phyloP scores from a whole-genome alignment of 2,113 vertebrate species.

The Thoracochromis brauschi region DNA sequence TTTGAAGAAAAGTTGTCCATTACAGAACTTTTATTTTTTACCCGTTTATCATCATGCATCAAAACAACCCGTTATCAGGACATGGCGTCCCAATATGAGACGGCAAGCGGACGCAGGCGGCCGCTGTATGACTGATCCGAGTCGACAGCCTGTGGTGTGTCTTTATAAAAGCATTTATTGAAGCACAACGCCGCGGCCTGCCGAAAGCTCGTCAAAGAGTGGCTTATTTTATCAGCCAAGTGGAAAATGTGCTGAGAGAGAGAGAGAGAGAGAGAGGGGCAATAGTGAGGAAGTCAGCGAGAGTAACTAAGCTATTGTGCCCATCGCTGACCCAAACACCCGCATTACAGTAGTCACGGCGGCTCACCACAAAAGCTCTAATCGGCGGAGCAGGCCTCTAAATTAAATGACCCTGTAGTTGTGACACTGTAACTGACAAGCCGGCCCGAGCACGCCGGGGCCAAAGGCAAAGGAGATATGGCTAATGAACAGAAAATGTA shows the following conservation, averaged over 20 bases:
- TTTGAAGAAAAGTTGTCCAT: neutral
- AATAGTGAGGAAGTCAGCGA: conserved; percentile 56
- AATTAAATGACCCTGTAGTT: conserved; percentile 48
- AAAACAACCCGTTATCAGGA: neutral
- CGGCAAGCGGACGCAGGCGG: neutral
- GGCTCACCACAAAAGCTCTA: conserved; percentile 55
- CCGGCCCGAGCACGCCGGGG: neutral
- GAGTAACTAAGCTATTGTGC: conserved; percentile 60
- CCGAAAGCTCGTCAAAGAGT: conserved; percentile 64
- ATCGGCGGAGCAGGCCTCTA: conserved; percentile 38
- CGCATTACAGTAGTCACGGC: conserved; percentile 37
- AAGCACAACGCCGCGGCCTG: conserved; percentile 33
- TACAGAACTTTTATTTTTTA: neutral
- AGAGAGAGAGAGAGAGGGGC: neutral
- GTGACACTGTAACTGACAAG: conserved; percentile 47
- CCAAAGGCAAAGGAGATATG: conserved; percentile 33
- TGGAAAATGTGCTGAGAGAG: conserved; percentile 72
- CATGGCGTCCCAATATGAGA: neutral
- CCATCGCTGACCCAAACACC: conserved; percentile 59
- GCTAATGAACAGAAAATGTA: conserved; percentile 47
- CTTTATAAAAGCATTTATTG: conserved; percentile 63
- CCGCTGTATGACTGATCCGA: conserved; percentile 49
- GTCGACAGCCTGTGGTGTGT: conserved; percentile 54
- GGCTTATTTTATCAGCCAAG: conserved; percentile 70
- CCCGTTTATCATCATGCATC: neutral